Evolutionary conservation across 2,113 vertebrate genomes (phyloP).

Genomic region (Astur gentilis): DNA sequence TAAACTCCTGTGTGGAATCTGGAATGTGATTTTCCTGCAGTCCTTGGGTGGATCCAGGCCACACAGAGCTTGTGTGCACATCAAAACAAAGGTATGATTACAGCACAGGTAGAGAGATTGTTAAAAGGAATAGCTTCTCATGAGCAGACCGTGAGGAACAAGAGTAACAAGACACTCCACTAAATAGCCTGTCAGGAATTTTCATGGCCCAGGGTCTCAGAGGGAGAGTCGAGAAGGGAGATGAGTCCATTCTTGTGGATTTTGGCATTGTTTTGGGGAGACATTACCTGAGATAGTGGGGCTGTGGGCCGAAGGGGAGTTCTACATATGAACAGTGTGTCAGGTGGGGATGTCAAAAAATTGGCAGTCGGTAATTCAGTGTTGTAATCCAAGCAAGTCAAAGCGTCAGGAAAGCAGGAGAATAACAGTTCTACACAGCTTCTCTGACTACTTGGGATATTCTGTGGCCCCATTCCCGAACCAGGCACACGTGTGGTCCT

Average conservation of each 20-base stretch:
- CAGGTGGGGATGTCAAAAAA: neutral
- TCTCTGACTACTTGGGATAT: neutral
- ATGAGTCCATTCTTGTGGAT: neutral
- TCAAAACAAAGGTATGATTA: neutral
- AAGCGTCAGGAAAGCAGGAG: neutral
- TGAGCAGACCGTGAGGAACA: neutral
- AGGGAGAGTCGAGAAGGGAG: neutral
- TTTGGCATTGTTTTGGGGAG: neutral
- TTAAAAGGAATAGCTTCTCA: neutral
- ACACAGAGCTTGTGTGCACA: neutral
- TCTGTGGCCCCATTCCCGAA: neutral
- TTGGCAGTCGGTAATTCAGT: neutral
- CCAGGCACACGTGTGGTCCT: neutral
- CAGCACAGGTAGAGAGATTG: neutral
- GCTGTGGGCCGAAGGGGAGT: neutral
- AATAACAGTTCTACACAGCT: neutral
- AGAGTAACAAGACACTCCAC: neutral
- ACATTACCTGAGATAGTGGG: neutral
- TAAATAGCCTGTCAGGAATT: neutral
- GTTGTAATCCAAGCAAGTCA: neutral
- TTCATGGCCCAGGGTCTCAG: neutral
- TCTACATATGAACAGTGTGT: neutral
- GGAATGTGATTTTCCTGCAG: neutral
- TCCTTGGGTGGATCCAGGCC: slow-evolving; percentile 5
- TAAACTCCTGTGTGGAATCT: neutral